These are phyloP conservation scores for Aphelinus certus DNA, from an alignment of 1,140 invertebrate genomes.

Conservation along the genomic window DNA sequence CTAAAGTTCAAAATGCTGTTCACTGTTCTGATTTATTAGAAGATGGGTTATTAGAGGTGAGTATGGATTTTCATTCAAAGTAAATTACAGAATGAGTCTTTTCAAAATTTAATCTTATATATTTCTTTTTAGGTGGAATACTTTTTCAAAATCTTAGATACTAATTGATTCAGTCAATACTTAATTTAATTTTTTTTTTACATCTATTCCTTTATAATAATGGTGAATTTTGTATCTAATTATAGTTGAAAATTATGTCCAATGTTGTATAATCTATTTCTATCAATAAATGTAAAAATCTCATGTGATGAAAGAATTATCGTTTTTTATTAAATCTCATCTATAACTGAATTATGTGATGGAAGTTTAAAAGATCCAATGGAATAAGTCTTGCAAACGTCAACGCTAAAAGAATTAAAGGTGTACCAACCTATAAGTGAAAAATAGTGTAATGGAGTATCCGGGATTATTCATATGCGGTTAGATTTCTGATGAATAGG, in stretches of 20 bases:
- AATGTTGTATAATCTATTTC: not conserved
- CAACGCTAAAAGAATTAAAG: no score
- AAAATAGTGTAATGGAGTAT: no score
- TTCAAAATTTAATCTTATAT: conserved; percentile 21
- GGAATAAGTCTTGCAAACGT: no score
- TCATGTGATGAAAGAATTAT: no score
- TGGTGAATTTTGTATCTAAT: no score
- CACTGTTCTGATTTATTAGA: conserved; percentile 93
- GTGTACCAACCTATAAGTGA: no score
- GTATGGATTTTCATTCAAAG: conserved; percentile 15
- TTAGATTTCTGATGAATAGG: no score
- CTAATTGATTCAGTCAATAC: not conserved
- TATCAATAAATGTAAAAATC: not conserved
- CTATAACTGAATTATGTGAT: no score
- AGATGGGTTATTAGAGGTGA: conserved; percentile 83
- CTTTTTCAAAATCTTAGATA: conserved; percentile 78
- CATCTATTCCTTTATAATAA: no score
- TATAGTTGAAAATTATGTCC: not conserved
- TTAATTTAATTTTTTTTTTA: no score
- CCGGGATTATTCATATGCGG: no score
- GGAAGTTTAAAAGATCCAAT: no score
- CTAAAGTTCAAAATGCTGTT: conserved; percentile 86
- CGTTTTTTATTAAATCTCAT: not conserved
- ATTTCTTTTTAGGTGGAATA: conserved; percentile 70
- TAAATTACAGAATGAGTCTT: not conserved